Percentiles rank a stretch among this genome's conserved stretches.
Conservation (phyloP, 2,113 vertebrate species). For the Podilymbus podiceps region DNA sequence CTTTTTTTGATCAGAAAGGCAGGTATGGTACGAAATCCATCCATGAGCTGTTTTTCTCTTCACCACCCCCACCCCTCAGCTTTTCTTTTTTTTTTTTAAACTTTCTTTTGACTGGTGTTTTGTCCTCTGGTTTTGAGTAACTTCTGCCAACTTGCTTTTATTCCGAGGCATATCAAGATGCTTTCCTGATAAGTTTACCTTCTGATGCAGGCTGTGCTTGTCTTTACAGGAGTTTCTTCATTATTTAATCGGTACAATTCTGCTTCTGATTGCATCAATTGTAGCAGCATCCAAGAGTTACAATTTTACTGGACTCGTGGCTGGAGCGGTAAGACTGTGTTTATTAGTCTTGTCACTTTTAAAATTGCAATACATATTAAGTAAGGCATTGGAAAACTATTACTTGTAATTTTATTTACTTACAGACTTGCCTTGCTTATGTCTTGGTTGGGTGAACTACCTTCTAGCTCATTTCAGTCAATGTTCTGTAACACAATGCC, state of each 20-base stretch:
- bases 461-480: not conserved
- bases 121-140: not conserved
- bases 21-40: not conserved
- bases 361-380: not conserved
- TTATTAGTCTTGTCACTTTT: not conserved
- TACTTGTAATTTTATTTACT: not conserved
- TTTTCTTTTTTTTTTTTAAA: too few relatives aligned
- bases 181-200: not conserved
- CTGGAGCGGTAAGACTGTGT: slow-evolving; percentile 80
- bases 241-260: slow-evolving; percentile 84
- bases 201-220: slow-evolving; percentile 28
- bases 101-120: not conserved
- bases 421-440: not conserved
- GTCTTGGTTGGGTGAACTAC: not conserved
- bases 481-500: not conserved
- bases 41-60: not conserved
- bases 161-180: not conserved
- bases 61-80: too few relatives aligned
- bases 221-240: slow-evolving; percentile 89
- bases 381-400: not conserved
- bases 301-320: slow-evolving; percentile 74
- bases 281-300: slow-evolving; percentile 77
- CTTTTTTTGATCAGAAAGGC: not conserved
- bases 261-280: slow-evolving; percentile 88
- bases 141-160: not conserved